Conservation (phyloP, 2,113 vertebrate genomes). For the Dendrocopos noguchii region DNA sequence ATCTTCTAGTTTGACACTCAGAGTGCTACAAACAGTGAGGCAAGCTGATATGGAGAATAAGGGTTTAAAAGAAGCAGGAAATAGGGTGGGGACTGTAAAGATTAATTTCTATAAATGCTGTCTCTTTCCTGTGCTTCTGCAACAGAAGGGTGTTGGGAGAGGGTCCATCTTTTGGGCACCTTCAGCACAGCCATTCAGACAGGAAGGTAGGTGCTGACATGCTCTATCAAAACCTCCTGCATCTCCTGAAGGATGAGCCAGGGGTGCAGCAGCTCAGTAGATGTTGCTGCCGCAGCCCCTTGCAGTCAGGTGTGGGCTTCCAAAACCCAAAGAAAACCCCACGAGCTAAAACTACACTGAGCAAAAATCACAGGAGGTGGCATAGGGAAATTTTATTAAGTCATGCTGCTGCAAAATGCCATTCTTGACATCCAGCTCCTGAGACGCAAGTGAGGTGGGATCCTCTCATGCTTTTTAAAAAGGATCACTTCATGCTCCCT, state of each 20-base stretch:
- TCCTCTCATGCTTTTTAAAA: background rate
- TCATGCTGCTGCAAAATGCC: background rate
- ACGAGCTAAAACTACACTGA: rapidly evolving
- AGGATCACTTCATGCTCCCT: conserved; percentile 33
- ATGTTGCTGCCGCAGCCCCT: rapidly evolving
- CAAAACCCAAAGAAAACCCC: background rate
- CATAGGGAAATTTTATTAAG: conserved; percentile 19
- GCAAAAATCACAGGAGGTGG: background rate
- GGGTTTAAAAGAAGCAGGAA: background rate
- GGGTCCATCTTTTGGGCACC: background rate
- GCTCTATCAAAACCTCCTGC: background rate
- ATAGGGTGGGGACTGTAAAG: background rate
- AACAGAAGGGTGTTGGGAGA: background rate
- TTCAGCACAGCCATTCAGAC: background rate
- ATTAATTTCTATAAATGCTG: background rate
- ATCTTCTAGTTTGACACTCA: background rate
- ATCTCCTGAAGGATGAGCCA: rapidly evolving
- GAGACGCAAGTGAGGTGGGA: background rate
- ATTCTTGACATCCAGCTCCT: conserved; percentile 10
- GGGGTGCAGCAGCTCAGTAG: rapidly evolving
- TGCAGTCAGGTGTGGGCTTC: background rate
- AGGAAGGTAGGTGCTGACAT: background rate
- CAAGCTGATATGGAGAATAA: background rate
- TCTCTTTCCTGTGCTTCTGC: background rate
- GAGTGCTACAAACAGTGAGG: background rate